A percentile compares a stretch with the other conserved stretches of the same genome.
Conservation (phyloP, 2,888 invertebrate genomes). For the Parnassius glacialis region DNA sequence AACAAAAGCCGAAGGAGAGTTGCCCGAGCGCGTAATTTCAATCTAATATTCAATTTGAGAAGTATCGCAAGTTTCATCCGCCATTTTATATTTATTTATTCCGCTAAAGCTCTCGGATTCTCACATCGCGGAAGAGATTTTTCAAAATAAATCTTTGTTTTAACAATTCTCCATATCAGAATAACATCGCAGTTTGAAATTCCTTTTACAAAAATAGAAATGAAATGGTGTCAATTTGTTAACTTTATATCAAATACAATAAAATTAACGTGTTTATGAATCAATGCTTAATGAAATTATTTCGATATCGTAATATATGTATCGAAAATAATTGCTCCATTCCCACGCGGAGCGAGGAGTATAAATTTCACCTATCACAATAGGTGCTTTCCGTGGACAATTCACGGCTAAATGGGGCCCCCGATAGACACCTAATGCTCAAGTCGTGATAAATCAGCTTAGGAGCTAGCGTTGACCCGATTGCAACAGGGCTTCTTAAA, state of each 20-base stretch:
- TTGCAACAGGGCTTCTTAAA: slow-evolving; percentile 18
- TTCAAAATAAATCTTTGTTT: slow-evolving; percentile 36
- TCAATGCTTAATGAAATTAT: slow-evolving; percentile 39
- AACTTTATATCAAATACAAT: too few species aligned
- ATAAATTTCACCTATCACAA: slow-evolving; percentile 67
- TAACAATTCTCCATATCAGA: slow-evolving; percentile 7
- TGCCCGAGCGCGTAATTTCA: slow-evolving; percentile 78
- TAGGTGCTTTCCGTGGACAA: slow-evolving; percentile 65
- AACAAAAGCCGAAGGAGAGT: slow-evolving; percentile 73
- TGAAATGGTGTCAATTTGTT: too few species aligned
- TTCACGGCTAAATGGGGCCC: slow-evolving; percentile 57
- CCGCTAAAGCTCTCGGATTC: slow-evolving; percentile 54
- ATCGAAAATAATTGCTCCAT: slow-evolving; percentile 61
- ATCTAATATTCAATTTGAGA: slow-evolving; percentile 79
- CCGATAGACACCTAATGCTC: slow-evolving; percentile 61
- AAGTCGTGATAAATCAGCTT: slow-evolving; percentile 66
- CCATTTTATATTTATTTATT: slow-evolving; percentile 73
- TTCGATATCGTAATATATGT: slow-evolving; percentile 57
- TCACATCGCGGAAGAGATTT: slow-evolving; percentile 47
- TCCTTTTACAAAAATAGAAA: neutral
- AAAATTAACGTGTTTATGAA: too few species aligned
- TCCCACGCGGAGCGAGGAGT: slow-evolving; percentile 61
- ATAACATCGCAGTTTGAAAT: neutral
- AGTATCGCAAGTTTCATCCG: slow-evolving; percentile 64
- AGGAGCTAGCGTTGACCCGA: slow-evolving; percentile 15